Evolutionary conservation across 1,140 invertebrate species (phyloP), one percentile per base, ranked within the genome.

Genomic region (Bombus ignitus): DNA sequence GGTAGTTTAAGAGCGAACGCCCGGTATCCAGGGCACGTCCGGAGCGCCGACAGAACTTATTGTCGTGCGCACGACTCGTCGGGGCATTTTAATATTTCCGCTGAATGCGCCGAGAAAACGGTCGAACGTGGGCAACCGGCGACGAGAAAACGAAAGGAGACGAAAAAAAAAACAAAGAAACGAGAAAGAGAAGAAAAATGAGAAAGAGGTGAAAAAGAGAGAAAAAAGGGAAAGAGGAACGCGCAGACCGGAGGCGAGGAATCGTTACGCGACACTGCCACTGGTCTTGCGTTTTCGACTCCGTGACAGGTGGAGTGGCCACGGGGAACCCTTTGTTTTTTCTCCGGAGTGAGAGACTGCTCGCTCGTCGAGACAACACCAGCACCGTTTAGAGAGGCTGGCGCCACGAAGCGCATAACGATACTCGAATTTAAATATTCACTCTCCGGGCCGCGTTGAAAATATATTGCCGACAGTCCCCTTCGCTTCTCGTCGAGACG

Each of bases 1-100:
- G 87, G 89, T 90, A 86, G 80, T 92, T 92, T 91, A 90, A 92
- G 87, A 89, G 83, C 81, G 80, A 76, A 68, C 75, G 81, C 79
- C 84, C 85, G 72, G 92, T 94, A 94, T 92, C 92, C 93, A 93
- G 92, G 91, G 90, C 93, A 94, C 93, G 93, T 94, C 84, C 88
- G 76, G 88, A 89, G 84, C 89, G 92, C 90, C 88, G 91, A 88
- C 75, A 78, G 91, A 92, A 92, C 90, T 93, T 93, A 94, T 93
- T 94, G 92, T 93, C 90, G 86, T 93, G 91, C 92, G 90, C 91
- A 83, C 86, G 75, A 84, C 85, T 71, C 80, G 89, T 57, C 83
- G 90, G 87, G 84, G 92, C 92, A 93, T 93, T 92, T 92, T 91
- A 92, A 92, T 92, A 92, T 92, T 91, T 92, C 91, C 91, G 91